Conservation (phyloP, 2,888 invertebrate species). For the Drosophila quinaria region DNA sequence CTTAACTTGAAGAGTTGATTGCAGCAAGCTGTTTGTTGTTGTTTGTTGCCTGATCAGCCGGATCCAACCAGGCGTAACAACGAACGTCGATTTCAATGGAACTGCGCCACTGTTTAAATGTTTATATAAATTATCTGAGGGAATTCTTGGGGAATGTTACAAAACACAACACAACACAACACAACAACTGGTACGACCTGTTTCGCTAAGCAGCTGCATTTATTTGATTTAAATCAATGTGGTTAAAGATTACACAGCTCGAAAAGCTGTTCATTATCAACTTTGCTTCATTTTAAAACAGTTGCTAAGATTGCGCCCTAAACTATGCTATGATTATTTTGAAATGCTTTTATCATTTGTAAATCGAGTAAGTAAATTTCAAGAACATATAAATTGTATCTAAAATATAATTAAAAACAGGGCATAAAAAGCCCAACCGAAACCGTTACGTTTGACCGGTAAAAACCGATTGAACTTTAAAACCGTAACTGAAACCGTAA, state of each 20-base stretch:
- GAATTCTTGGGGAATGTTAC: conserved; percentile 25
- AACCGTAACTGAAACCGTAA: too few species aligned
- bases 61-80: conserved; percentile 36
- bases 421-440: too few species aligned
- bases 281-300: not conserved
- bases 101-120: conserved; percentile 25
- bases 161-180: conserved; percentile 16
- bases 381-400: too few species aligned
- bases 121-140: conserved; percentile 27
- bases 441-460: too few species aligned
- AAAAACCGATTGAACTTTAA: too few species aligned
- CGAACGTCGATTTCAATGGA: conserved; percentile 23
- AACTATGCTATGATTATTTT: conserved; percentile 43
- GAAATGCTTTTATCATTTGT: not conserved
- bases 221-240: conserved; percentile 10
- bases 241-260: conserved; percentile 8
- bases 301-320: conserved; percentile 37
- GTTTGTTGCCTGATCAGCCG: conserved; percentile 4
- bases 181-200: conserved; percentile 12
- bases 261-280: conserved; percentile 7
- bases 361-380: not conserved
- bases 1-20: conserved; percentile 16
- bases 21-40: conserved; percentile 5
- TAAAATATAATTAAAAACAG: too few species aligned
- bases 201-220: conserved; percentile 8